Evolutionary conservation across 2,888 invertebrate species (phyloP).

Genomic region (Nephrotoma flavescens): DNA sequence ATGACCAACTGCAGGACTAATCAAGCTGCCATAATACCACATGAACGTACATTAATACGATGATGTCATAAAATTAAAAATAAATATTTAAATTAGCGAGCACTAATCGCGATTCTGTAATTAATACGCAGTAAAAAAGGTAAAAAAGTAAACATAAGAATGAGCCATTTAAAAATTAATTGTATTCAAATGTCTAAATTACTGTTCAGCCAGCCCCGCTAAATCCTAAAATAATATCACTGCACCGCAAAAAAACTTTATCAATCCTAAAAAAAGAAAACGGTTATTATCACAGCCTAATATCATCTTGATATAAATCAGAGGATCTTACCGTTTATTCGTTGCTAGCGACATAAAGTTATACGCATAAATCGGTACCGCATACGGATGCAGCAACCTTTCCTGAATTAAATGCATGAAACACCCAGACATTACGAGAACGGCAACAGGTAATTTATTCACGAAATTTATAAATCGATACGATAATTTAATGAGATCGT

Average conservation of each 20-base stretch:
- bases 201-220: too few relatives aligned
- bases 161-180: too few relatives aligned
- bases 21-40: too few relatives aligned
- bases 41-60: too few relatives aligned
- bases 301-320: not conserved
- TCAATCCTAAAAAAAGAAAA: not conserved
- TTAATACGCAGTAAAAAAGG: too few relatives aligned
- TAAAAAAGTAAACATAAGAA: too few relatives aligned
- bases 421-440: not conserved
- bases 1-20: too few relatives aligned
- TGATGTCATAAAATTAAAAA: too few relatives aligned
- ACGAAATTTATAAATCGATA: not conserved
- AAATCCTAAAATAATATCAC: not conserved
- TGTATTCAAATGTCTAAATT: too few relatives aligned
- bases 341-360: not conserved
- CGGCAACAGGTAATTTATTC: not conserved
- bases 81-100: too few relatives aligned
- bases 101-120: too few relatives aligned
- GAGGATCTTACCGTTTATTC: not conserved
- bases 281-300: too few relatives aligned
- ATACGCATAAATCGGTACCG: not conserved
- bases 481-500: not conserved
- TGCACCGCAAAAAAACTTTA: not conserved
- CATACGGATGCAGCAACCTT: not conserved
- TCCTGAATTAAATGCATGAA: not conserved